Evolutionary conservation across 1,140 invertebrate species (phyloP).

Genomic region (Goniozus legneri): DNA sequence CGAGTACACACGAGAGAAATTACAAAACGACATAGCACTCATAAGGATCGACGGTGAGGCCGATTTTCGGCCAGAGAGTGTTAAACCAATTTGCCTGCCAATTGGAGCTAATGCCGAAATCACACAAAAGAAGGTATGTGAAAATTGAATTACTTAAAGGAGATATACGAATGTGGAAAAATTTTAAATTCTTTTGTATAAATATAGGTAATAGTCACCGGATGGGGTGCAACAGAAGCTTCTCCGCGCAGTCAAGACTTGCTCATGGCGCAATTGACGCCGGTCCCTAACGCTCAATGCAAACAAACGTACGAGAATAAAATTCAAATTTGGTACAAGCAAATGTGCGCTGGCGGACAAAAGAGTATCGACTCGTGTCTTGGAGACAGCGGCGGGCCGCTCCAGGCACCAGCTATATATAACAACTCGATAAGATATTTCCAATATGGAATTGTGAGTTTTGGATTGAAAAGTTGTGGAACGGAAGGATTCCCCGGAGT

Average conservation of each 20-base stretch:
- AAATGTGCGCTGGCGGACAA: constrained; percentile 62
- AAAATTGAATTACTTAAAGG: background rate
- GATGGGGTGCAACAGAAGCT: constrained; percentile 60
- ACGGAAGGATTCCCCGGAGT: constrained; percentile 59
- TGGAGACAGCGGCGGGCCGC: constrained; percentile 57
- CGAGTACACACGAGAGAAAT: constrained; percentile 46
- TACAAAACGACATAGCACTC: constrained; percentile 63
- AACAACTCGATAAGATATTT: constrained; percentile 40
- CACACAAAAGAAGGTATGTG: constrained; percentile 24
- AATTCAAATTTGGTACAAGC: constrained; percentile 44
- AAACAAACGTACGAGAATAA: constrained; percentile 41
- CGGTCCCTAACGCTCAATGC: constrained; percentile 50
- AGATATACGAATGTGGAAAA: too few relatives aligned
- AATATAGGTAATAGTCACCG: constrained; percentile 52
- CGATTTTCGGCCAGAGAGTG: constrained; percentile 52
- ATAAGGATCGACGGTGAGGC: constrained; percentile 55
- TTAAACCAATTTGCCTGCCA: constrained; percentile 61
- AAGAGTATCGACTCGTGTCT: constrained; percentile 46
- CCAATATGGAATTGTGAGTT: constrained; percentile 57
- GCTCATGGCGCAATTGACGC: constrained; percentile 53
- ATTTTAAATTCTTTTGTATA: background rate
- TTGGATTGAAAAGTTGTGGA: constrained; percentile 53
- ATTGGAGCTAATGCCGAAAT: constrained; percentile 33
- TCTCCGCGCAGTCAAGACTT: constrained; percentile 48
- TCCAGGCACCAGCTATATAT: constrained; percentile 34